Evolutionary conservation across 2,797 vertebrate species (phyloP), one percentile per base, ranked within the genome.

Genomic region (Meda fulgida): DNA sequence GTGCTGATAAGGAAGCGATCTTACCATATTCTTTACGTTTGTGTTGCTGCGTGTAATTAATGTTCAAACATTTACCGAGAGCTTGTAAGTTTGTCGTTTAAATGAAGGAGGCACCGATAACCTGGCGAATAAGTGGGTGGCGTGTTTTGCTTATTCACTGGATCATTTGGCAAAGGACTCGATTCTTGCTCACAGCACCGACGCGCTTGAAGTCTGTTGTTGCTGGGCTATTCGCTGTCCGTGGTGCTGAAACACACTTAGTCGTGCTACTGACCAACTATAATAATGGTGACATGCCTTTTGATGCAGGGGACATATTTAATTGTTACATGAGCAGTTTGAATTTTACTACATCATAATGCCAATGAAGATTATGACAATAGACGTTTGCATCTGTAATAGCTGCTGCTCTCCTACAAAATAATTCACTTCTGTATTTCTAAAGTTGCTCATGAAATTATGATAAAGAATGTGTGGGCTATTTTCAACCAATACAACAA

Each of bases 211-310:
- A 55, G 3, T 43, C 7, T 38, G 34, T 55, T n/a, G 46, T 16
- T 18, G 21, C 34, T 66, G 53, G 40, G 18, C 21, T 58, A 4
- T 71, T 48, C 67, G 86, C 92, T 94, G 88, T 93, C 92, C 90
- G 29, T 67, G 90, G 92, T 92, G 78, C 92, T 95, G 93, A 92
- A 84, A 81, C 34, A 65, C 29, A 21, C 43, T 34, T 38, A 31
- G 89, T 90, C 73, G 21, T 55, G 53, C 10, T 53, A 19, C 51
- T 55, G 53, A 23, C 60, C 13, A 29, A 29, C 29, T 38, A 89
- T 76, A 86, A 60, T 4, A 19, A 73, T 43, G n/a, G n/a, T 9
- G 14, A 43, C n/a, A 43, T 34, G 55, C 23, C 36, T 29, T 63
- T 78, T 75, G 36, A 36, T 63, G 51, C 40, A 29, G 55, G 18